Percentiles rank a stretch among this genome's conserved stretches.
phyloP scores from a whole-genome alignment of 2,113 vertebrate species.

The Mus pahari region DNA sequence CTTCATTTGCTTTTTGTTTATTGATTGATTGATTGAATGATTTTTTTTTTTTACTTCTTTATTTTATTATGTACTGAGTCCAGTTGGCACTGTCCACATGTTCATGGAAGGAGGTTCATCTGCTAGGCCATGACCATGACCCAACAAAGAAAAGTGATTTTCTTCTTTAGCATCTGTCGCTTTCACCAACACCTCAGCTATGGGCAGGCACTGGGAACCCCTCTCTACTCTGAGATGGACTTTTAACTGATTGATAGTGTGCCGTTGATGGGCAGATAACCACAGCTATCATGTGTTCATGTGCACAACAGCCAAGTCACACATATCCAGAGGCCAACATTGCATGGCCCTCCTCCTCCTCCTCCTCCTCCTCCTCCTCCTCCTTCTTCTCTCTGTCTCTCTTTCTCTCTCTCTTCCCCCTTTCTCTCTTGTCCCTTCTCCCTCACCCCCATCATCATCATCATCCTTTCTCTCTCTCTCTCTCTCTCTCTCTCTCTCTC shows the following conservation, averaged over 20 bases:
- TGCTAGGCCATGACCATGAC: background rate
- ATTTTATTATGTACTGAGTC: background rate
- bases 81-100: too few species aligned
- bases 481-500: background rate
- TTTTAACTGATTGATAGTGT: background rate
- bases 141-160: background rate
- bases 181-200: too few species aligned
- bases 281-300: background rate
- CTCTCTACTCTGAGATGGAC: background rate
- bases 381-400: too few species aligned
- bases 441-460: too few species aligned
- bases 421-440: background rate
- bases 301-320: background rate
- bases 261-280: background rate
- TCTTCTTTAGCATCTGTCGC: background rate
- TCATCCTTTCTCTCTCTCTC: too few species aligned
- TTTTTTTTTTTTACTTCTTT: constrained; percentile 42
- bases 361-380: too few species aligned
- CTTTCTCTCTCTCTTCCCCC: too few species aligned
- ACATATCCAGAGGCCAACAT: background rate
- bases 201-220: background rate
- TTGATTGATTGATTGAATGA: background rate
- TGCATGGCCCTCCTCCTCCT: background rate
- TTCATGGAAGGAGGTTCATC: too few species aligned
- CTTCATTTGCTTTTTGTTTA: background rate